Base-by-base conservation (phyloP, 2,797 vertebrate genomes). In the Paratrypauchen microcephalus region DNA sequence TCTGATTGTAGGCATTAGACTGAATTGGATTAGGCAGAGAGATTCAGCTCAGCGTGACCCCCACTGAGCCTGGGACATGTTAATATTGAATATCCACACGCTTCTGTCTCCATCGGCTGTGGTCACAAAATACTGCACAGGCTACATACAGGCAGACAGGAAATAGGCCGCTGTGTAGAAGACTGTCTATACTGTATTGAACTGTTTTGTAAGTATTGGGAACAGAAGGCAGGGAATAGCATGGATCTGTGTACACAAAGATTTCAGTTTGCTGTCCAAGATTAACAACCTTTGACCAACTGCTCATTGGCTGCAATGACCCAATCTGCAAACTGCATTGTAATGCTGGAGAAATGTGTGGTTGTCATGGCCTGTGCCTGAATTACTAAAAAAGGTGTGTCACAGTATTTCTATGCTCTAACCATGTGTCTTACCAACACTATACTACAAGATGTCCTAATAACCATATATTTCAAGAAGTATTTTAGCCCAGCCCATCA, bases 1-100 rank as follows among this genome's bases (percentile, higher is more conserved):
- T 71, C 77, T 81, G 82, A 90, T 82, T 90, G 80, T 61, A 66
- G 78, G 78, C 80, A 80, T 88, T 88, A 86, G 79, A 76, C 57
- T 74, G 81, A 82, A 88, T 86, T 87, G 84, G 84, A 85, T 87
- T 85, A 79, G 72, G 58, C 70, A 66, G 74, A 71, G 77, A 69
- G 74, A 88, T 76, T 74, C 85, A 71, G 70, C 48, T 32, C 16
- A 68, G 77, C 76, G 52, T 75, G 70, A 77, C 83, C 76, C 66
- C 48, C 1, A 18, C 48, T 66, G 70, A 61, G 65, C 73, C 73
- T 1, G 16, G 73, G 73, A 79, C 66, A 61, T 52, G 58, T 80
- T 82, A 80, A 79, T 78, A 83, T 81, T 85, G 77, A 86, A 88
- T 83, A 89, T 86, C 75, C 74, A 57, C 32, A 63, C 15, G 71